Evolutionary conservation across 2,888 invertebrate species (phyloP), one percentile per base, ranked within the genome.

Genomic region (Agrilus mali): DNA sequence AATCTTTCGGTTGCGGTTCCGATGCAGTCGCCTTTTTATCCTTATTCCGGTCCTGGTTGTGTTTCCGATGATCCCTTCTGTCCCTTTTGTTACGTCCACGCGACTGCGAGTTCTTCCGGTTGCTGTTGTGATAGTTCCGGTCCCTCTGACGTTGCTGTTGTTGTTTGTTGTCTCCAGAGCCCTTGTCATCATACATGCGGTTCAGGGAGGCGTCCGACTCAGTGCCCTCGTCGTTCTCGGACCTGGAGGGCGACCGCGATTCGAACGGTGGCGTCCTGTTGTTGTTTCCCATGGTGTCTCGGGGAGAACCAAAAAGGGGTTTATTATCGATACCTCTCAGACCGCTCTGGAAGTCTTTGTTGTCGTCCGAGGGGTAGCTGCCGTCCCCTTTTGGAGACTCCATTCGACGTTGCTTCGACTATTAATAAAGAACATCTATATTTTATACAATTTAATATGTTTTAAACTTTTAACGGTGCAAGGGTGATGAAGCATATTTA

Each of bases 321-420:
- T 27, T 27, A 10, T 10, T 27, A 10, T 27, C 27, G 5, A 10
- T 10, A 10, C 86, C 85, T 40, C 86, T 73, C 8, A 86, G 74
- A 62, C 83, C 85, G n/a, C n/a, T n/a, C 59, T 86, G 68, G 80
- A 86, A 81, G 63, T 87, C 86, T 58, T 78, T 82, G 56, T 87
- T 86, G 60, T 86, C 82, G 60, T 77, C 70, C 10, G 27, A 27
- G 2, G 27, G 27, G 27, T 27, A 27, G 47, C 77, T 75, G 50
- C 77, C 78, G 2, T 61, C 60, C 12, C 53, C 56, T 6, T 61
- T 60, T 2, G 61, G 59, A 3, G 69, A 64, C 49, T 66, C 65
- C 14, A 61, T 46, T 49, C 66, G 68, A 54, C 75, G 73, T 47
- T 72, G 71, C 60, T 78, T 80, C 63, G 76, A 48, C 51, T 61